These are phyloP conservation scores for Phania funesta DNA, from an alignment of 2,888 invertebrate species.

Conservation along the genomic window DNA sequence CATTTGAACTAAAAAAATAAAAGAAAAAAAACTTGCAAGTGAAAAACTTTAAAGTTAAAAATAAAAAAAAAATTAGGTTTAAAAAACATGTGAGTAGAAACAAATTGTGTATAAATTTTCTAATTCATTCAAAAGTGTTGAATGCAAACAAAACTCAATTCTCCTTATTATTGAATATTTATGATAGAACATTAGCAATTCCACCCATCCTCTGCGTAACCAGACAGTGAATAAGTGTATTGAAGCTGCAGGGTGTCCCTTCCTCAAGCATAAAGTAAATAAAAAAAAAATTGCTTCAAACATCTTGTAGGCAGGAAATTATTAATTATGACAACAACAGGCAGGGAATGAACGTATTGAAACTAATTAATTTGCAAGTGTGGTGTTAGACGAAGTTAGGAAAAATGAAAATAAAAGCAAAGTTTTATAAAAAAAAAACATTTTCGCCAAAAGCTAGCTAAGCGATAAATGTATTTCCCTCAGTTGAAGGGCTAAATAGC, in stretches of 20 bases:
- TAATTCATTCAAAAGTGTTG: conserved; percentile 12
- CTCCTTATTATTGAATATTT: conserved; percentile 14
- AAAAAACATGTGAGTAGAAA: conserved; percentile 28
- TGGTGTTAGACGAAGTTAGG: conserved; percentile 2
- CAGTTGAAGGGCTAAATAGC: no score
- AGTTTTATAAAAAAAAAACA: conserved; percentile 1
- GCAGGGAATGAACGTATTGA: conserved; percentile 49
- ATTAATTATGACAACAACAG: conserved; percentile 71
- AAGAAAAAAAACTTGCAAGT: neutral
- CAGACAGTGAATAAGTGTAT: conserved; percentile 28
- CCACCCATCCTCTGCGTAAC: neutral
- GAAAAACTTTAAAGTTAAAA: neutral
- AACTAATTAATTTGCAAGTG: conserved; percentile 67
- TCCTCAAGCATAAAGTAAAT: neutral
- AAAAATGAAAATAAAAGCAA: neutral
- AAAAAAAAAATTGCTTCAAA: neutral
- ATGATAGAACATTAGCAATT: conserved; percentile 13
- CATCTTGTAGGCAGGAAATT: conserved; percentile 69
- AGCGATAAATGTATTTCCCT: no score
- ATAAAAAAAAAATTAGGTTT: neutral
- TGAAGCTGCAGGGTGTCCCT: neutral
- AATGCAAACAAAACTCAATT: neutral
- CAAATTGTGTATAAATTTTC: conserved; percentile 39
- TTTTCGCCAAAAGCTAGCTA: neutral
- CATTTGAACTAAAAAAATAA: neutral